Evolutionary conservation across 1,140 invertebrate species (phyloP).

Genomic region (Solenopsis invicta): DNA sequence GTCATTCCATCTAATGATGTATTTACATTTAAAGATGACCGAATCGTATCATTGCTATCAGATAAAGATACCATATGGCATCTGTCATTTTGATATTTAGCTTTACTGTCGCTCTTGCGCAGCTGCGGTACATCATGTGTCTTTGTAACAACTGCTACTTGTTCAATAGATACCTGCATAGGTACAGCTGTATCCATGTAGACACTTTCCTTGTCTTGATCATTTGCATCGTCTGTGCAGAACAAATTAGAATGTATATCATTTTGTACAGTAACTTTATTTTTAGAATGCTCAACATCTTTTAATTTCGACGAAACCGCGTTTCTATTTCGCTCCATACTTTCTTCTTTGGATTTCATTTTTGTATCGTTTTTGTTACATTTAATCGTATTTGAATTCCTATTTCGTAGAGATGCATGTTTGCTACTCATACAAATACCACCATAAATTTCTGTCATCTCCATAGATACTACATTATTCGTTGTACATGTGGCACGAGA

Average conservation of each 20-base stretch:
- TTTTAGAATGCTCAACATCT: background rate
- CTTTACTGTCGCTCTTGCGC: background rate
- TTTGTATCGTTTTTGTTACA: background rate
- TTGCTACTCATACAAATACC: background rate
- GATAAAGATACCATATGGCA: background rate
- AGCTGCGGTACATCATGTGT: background rate
- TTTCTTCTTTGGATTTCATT: conserved; percentile 17
- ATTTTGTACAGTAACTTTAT: background rate
- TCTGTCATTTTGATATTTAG: background rate
- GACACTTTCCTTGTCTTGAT: background rate
- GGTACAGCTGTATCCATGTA: conserved; percentile 51
- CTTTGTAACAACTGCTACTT: background rate
- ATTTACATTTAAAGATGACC: conserved; percentile 79
- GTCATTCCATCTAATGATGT: conserved; percentile 74
- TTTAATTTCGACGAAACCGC: background rate
- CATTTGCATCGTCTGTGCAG: background rate
- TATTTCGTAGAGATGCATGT: background rate
- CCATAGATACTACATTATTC: conserved; percentile 57
- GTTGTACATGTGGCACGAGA: background rate
- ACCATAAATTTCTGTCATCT: conserved; percentile 13
- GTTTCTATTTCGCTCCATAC: background rate
- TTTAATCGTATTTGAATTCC: background rate
- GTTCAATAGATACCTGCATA: conserved; percentile 70
- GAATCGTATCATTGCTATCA: conserved; percentile 36
- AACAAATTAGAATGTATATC: background rate